Evolutionary conservation across 2,888 invertebrate genomes (phyloP).

Genomic region (Apotomis capreana): DNA sequence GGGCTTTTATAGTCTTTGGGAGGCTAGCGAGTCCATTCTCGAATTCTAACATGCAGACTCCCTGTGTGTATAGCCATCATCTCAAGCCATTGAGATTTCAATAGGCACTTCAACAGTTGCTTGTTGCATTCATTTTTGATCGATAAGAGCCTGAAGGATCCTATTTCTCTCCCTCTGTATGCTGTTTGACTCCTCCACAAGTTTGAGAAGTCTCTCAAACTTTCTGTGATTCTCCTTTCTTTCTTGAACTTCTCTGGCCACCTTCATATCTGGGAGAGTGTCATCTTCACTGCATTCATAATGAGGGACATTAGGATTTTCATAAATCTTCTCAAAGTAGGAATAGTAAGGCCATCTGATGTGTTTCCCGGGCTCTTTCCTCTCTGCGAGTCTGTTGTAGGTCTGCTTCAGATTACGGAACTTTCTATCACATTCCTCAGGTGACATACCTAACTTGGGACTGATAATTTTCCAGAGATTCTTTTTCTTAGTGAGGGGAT

Average conservation of each 20-base stretch:
- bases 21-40: no score
- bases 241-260: constrained; percentile 54
- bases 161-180: constrained; percentile 74
- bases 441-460: constrained; percentile 62
- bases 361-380: constrained; percentile 63
- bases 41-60: no score
- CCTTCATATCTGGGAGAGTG: constrained; percentile 59
- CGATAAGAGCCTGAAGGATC: constrained; percentile 68
- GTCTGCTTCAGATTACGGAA: constrained; percentile 77
- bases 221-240: constrained; percentile 60
- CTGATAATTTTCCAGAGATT: constrained; percentile 66
- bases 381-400: constrained; percentile 66
- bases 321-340: constrained; percentile 73
- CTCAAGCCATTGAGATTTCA: no score
- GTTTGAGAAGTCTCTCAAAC: constrained; percentile 66
- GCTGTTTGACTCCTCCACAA: constrained; percentile 69
- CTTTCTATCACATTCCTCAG: constrained; percentile 74
- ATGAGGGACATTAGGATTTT: constrained; percentile 46
- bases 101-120: no score
- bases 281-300: constrained; percentile 49
- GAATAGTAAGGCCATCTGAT: constrained; percentile 72
- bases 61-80: neutral
- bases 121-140: constrained; percentile 50
- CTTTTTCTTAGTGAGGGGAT: constrained; percentile 70
- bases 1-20: no score